A percentile compares a stretch with the other conserved stretches of the same genome.
These are phyloP conservation scores for Lordiphosa andalusiaca DNA, from an alignment of 2,888 invertebrate species.

Conservation along the genomic window DNA sequence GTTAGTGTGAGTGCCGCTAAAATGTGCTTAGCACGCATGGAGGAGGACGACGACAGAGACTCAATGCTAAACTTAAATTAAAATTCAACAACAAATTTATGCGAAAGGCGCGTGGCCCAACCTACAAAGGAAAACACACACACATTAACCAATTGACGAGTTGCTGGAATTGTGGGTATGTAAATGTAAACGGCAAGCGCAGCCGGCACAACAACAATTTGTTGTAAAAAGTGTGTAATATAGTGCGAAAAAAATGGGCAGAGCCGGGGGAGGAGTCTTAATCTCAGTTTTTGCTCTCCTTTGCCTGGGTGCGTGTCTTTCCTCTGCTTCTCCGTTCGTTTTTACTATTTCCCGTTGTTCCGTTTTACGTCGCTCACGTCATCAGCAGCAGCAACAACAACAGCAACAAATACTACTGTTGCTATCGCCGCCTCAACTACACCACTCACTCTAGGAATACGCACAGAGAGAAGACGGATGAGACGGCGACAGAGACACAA, in stretches of 20 bases:
- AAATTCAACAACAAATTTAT: conserved; percentile 43
- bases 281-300: conserved; percentile 10
- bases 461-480: conserved; percentile 47
- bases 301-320: conserved; percentile 19
- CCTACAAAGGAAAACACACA: neutral
- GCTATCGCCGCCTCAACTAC: conserved; percentile 30
- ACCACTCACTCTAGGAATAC: conserved; percentile 45
- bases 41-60: conserved; percentile 16
- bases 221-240: conserved; percentile 12
- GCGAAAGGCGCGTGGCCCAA: conserved; percentile 27
- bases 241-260: conserved; percentile 9
- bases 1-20: conserved; percentile 53
- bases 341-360: conserved; percentile 50
- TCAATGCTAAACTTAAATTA: conserved; percentile 55
- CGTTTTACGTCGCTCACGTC: conserved; percentile 63
- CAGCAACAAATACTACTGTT: conserved; percentile 40
- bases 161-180: conserved; percentile 29
- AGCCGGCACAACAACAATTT: conserved; percentile 31
- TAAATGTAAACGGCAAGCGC: conserved; percentile 31
- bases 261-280: conserved; percentile 3
- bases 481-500: conserved; percentile 28
- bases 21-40: conserved; percentile 68
- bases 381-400: conserved; percentile 45
- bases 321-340: conserved; percentile 49
- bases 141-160: neutral